Base-by-base conservation (phyloP, 2,113 vertebrate genomes). In the Phoxinus phoxinus region DNA sequence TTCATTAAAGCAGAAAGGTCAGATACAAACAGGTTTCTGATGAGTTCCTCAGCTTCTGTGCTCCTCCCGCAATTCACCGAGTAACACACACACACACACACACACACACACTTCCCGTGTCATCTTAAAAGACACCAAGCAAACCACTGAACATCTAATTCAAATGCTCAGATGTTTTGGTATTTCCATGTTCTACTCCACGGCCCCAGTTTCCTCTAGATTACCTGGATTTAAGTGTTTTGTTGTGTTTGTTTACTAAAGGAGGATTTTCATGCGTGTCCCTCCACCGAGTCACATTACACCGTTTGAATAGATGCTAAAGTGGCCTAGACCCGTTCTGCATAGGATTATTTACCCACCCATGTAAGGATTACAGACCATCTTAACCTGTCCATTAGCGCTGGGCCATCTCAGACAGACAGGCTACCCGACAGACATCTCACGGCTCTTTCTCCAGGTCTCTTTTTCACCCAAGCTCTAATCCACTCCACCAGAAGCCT, bases 1-100 rank as follows among this genome's bases (percentile, higher is more conserved):
- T 92, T 93, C 77, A 94, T 93, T 94, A 92, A 92, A 89, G 58
- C 71, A 81, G 69, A 93, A 94, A 95, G 93, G 94, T 94, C 93
- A 94, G 72, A 81, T 84, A 87, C 59, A 90, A 88, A 86, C 78
- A 3, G 51, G 71, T 87, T 90, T 91, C 85, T 87, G 53, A 59
- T 79, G 37, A 58, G 61, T 73, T 56, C 32, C 74, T 83, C 79
- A 58, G 61, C 80, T 63, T 61, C 30, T 13, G 4, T 44, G 76
- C 63, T 63, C 25, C 10, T 7, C n/a, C 65, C 10, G 19, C 85
- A 27, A 65, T 32, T 30, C 19, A 15, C 4, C 74, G 35, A 19
- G 65, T 44, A 72, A 51, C 84, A 23, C 84, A 61, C 46, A 44
- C 84, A 67, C 65, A 51, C 84, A 23, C 84, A 61, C 46, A 44